Conservation (phyloP, 2,888 invertebrate genomes). For the Druceiella hillmani region DNA sequence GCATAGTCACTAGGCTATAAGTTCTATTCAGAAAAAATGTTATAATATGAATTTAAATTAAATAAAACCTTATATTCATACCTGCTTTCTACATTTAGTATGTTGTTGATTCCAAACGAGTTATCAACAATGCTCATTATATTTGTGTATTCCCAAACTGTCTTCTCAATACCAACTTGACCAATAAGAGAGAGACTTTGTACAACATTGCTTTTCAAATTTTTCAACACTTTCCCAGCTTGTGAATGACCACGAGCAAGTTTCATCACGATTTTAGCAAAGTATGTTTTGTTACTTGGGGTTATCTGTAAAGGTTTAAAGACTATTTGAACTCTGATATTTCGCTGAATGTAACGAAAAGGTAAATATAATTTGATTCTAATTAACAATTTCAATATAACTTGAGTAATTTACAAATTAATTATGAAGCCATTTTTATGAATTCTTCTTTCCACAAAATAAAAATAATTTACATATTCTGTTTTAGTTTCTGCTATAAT, state of each 20-base stretch:
- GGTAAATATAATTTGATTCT: too few relatives aligned
- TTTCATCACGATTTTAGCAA: slow-evolving; percentile 43
- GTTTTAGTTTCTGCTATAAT: too few relatives aligned
- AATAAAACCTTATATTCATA: too few relatives aligned
- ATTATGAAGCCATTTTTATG: too few relatives aligned
- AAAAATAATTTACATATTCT: too few relatives aligned
- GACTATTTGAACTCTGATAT: too few relatives aligned
- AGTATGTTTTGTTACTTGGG: slow-evolving; percentile 44
- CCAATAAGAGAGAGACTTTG: slow-evolving; percentile 43
- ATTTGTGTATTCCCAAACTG: slow-evolving; percentile 46
- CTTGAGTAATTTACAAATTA: too few relatives aligned
- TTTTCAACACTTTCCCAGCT: slow-evolving; percentile 38
- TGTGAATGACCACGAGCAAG: slow-evolving; percentile 45
- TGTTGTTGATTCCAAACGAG: slow-evolving; percentile 43
- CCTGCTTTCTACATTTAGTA: slow-evolving; percentile 45
- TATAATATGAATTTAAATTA: neutral
- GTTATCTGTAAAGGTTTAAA: slow-evolving; percentile 37
- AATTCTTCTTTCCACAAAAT: too few relatives aligned
- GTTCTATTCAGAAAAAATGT: too few relatives aligned
- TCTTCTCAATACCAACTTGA: slow-evolving; percentile 43
- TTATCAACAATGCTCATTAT: slow-evolving; percentile 44
- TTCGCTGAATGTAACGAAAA: too few relatives aligned
- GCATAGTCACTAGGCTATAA: too few relatives aligned
- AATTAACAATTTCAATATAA: too few relatives aligned
- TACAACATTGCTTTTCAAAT: slow-evolving; percentile 36